Conservation (phyloP, 2,797 vertebrate genomes). For the Lutjanus argentimaculatus region DNA sequence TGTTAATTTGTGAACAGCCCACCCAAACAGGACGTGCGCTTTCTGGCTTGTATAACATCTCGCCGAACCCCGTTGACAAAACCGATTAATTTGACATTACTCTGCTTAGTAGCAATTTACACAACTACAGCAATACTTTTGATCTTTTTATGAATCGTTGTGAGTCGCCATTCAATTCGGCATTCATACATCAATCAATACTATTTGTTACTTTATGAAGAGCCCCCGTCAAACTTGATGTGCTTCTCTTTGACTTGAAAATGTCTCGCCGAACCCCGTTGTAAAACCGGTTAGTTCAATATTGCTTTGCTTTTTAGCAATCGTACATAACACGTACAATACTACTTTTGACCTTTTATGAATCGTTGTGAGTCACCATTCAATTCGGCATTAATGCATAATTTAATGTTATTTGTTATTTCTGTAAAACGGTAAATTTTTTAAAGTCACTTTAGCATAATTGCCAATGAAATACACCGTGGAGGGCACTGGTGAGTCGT, state of each 20-base stretch:
- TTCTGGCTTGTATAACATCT: background rate
- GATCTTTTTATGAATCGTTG: rapidly evolving
- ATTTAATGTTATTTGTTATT: background rate
- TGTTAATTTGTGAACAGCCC: constrained; percentile 8
- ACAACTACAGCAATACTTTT: rapidly evolving
- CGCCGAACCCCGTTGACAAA: constrained; percentile 18
- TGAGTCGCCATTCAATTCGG: constrained; percentile 3
- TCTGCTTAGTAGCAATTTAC: rapidly evolving
- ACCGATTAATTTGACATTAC: rapidly evolving
- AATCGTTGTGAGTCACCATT: rapidly evolving
- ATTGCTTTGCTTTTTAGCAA: rapidly evolving
- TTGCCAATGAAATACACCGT: background rate
- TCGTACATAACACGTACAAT: rapidly evolving
- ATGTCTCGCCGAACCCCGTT: background rate
- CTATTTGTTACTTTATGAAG: background rate
- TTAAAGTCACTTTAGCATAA: rapidly evolving
- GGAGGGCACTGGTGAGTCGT: constrained; percentile 35
- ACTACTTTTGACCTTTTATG: rapidly evolving
- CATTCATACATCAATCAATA: rapidly evolving
- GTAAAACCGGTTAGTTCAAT: background rate
- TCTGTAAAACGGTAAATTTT: background rate
- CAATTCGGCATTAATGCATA: constrained; percentile 1
- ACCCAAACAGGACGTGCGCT: background rate
- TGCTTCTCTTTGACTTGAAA: background rate
- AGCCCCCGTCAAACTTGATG: background rate